phyloP scores from a whole-genome alignment of 2,113 vertebrate species.

The Gobio gobio region DNA sequence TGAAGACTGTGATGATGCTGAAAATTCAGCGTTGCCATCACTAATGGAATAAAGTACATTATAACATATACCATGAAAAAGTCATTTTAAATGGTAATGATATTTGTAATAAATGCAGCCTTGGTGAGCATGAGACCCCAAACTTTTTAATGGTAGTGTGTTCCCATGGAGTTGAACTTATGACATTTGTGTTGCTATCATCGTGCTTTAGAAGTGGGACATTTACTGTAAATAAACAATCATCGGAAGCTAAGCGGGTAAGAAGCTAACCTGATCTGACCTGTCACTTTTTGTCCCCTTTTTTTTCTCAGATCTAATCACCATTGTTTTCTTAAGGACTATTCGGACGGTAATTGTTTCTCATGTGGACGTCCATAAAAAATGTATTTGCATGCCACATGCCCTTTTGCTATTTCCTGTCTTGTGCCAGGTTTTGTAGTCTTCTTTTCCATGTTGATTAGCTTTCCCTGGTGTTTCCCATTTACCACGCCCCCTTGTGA shows the following conservation, averaged over 20 bases:
- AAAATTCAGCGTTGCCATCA: background rate
- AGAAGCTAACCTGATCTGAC: background rate
- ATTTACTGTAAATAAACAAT: conserved; percentile 7
- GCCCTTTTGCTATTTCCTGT: no score
- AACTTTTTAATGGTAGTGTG: background rate
- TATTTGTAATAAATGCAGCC: background rate
- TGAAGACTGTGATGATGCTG: background rate
- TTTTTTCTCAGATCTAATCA: background rate
- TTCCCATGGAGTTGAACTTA: background rate
- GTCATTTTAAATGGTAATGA: background rate
- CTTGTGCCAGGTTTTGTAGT: no score
- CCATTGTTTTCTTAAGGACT: background rate
- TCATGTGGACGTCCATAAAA: no score
- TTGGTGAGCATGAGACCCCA: background rate
- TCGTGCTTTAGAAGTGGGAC: background rate
- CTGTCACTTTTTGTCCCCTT: background rate
- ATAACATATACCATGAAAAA: background rate
- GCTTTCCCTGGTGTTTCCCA: no score
- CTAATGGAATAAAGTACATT: background rate
- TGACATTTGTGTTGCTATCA: background rate
- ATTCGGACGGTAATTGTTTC: no score
- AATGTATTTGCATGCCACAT: no score
- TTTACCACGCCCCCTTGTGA: no score
- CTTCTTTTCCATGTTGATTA: no score
- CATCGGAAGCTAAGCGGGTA: background rate